Base-by-base conservation (phyloP, 2,888 invertebrate genomes). In the Acronicta alni region DNA sequence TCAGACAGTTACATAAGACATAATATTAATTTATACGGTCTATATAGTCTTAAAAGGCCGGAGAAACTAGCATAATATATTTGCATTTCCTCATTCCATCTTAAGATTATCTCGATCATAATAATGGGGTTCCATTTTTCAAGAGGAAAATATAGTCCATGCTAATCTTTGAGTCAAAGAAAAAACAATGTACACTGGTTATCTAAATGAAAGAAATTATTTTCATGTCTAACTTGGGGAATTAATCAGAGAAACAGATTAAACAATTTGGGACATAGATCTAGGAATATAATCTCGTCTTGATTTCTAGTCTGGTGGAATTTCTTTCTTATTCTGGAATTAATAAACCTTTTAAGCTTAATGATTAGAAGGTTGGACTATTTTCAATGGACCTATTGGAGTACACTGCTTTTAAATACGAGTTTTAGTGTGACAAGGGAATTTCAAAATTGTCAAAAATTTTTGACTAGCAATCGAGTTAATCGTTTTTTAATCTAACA, bases 131-230 rank as follows among this genome's bases (percentile, higher is more conserved):
- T 16, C n/a, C 17, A 53, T 69, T 67, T 72, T 57, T 76, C 46
- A 49, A 1, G 45, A 41, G 39, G 18, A 57, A 75, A 71, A 67
- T 74, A 67, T 61, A 49, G 62, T 41, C 65, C 57, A 77, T 57
- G 60, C 67, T 67, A 63, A 74, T 74, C 67, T 74, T 42, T 46
- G 46, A 70, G 64, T 45, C 43, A 46, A 54, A 61, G 51, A 62
- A 57, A 75, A 67, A 67, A 54, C 60, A 49, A 52, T 56, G 32
- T 10, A 54, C 47, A 41, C n/a, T 15, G 39, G 41, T 67, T 69
- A 72, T 67, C 72, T 69, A 51, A 69, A 74, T 71, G 63, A 74
- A 56, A 59, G 64, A 61, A 71, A 77, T 77, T 64, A 75, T 73
- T 77, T 65, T 62, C 53, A 48, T 65, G 56, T 66, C 67, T 41